Percentiles rank a stretch among this genome's conserved stretches.
These are phyloP conservation scores for Ectropis grisescens DNA, from an alignment of 1,140 invertebrate species.

Conservation along the genomic window DNA sequence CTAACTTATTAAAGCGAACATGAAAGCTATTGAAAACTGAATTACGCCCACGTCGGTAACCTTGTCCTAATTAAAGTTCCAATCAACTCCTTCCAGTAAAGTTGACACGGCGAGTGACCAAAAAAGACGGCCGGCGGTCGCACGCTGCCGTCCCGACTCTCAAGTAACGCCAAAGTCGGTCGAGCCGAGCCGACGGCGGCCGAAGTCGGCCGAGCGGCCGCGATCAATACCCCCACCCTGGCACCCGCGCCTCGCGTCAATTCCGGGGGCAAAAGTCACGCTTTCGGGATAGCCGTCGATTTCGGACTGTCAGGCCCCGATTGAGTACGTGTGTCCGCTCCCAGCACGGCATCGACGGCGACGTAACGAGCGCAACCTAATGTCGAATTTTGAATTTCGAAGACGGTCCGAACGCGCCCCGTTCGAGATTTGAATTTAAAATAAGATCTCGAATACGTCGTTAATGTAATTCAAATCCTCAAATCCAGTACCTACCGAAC, in stretches of 20 bases:
- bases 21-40: conserved; percentile 9
- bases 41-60: conserved; percentile 23
- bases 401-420: conserved; percentile 3
- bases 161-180: conserved; percentile 37
- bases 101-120: conserved; percentile 51
- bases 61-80: conserved; percentile 59
- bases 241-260: conserved; percentile 41
- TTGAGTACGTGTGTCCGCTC: conserved; percentile 26
- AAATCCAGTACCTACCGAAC: too few relatives aligned
- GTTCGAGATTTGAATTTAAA: conserved; percentile 6
- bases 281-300: conserved; percentile 50
- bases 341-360: conserved; percentile 1
- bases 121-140: conserved; percentile 24
- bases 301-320: conserved; percentile 40
- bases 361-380: conserved; percentile 10
- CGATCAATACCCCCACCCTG: conserved; percentile 56
- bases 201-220: conserved; percentile 24
- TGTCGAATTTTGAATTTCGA: conserved; percentile 6
- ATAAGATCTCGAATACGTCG: too few relatives aligned
- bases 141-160: conserved; percentile 19
- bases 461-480: too few relatives aligned
- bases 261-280: conserved; percentile 60
- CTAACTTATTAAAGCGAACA: conserved; percentile 5
- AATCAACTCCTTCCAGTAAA: conserved; percentile 36
- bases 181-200: conserved; percentile 20